Evolutionary conservation across 2,113 vertebrate genomes (phyloP), one percentile per base, ranked within the genome.

Genomic region (Turnix velox): DNA sequence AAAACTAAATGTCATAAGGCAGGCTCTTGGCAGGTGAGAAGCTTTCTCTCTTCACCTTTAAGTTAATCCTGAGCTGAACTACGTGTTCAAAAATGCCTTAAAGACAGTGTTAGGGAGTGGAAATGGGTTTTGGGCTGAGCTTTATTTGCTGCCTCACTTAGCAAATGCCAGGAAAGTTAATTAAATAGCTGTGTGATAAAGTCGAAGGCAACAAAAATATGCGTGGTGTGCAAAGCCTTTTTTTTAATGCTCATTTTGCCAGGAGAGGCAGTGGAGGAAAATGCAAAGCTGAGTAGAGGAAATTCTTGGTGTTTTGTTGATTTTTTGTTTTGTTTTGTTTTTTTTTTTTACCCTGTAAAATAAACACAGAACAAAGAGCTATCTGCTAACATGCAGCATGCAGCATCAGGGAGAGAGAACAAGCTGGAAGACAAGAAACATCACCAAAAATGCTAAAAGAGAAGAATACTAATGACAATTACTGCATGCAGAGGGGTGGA

Each of bases 301-400:
- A 74, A 23, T 16, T 18, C 42, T 27, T 39, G 68, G 25, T n/a
- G n/a, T n/a, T n/a, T n/a, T n/a, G 3, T 3, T 33, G 25, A n/a
- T 25, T 39, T 30, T 33, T 10, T 14, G 54, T n/a, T 23, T 35
- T 22, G 7, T 30, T 10, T 15, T 7, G n/a, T n/a, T n/a, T 40
- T 28, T 30, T 87, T 61, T 55, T 37, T 76, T 87, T 68, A 45
- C 79, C 79, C 79, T 54, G 27, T 37, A 90, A 95, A 94, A 93
- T 27, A 83, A 80, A 92, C 84, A 80, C 28, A 52, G 39, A 76
- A 48, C 62, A 27, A 45, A 52, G 88, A 48, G 51, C 82, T 54
- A 67, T 45, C 66, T 46, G 94, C 72, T 76, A 20, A 74, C 57
- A 24, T 22, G 58, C 58, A 52, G 61, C 66, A 12, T 10, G 67